These are phyloP conservation scores for Limnodromus scolopaceus DNA, from an alignment of 2,797 vertebrate species.

Conservation along the genomic window DNA sequence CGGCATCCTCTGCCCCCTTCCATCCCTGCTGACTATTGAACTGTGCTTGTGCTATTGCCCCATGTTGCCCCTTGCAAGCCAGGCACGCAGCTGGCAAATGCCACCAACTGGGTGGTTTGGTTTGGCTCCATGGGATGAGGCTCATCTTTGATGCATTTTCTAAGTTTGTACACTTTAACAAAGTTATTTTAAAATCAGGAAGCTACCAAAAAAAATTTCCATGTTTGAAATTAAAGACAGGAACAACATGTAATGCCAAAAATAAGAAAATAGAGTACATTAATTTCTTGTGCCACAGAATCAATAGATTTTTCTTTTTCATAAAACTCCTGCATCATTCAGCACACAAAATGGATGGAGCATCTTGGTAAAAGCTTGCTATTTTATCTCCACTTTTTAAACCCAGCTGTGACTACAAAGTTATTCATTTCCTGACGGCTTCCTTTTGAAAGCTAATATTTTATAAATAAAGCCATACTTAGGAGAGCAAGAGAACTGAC, in stretches of 20 bases:
- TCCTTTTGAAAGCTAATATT: neutral
- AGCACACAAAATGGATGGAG: neutral
- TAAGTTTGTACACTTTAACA: neutral
- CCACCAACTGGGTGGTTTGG: too few relatives aligned
- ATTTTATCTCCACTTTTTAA: neutral
- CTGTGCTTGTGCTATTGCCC: fast-evolving
- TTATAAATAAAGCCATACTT: conserved; percentile 24
- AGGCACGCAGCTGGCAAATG: neutral
- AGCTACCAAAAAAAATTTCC: neutral
- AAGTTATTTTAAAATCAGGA: neutral
- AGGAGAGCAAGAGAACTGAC: neutral
- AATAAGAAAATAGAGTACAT: neutral
- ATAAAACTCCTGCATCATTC: neutral
- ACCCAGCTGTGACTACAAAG: neutral
- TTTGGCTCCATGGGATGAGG: neutral
- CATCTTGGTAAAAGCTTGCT: neutral
- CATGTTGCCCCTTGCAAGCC: neutral
- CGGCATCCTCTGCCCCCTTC: neutral
- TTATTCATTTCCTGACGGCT: conserved; percentile 9
- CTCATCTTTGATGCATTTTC: neutral
- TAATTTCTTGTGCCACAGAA: neutral
- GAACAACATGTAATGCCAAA: fast-evolving
- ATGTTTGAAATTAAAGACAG: neutral
- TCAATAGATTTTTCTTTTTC: neutral
- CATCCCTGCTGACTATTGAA: too few relatives aligned